phyloP scores from a whole-genome alignment of 2,888 invertebrate species.

The Sinopyrophorus schimmeli region DNA sequence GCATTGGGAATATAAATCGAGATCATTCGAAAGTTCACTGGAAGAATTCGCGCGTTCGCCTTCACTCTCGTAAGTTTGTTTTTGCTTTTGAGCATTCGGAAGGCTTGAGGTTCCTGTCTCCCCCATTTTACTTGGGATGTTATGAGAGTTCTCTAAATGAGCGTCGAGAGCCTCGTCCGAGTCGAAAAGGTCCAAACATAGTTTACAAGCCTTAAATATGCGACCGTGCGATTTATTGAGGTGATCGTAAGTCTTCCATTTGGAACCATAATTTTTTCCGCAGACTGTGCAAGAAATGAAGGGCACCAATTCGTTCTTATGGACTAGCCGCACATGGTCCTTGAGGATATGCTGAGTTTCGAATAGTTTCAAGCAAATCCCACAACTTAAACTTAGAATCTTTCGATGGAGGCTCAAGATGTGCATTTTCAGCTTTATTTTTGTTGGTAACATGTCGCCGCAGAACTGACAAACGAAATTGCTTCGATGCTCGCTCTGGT shows the following conservation, averaged over 20 bases:
- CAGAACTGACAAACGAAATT: slow-evolving; percentile 63
- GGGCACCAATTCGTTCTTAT: slow-evolving; percentile 56
- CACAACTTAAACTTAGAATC: slow-evolving; percentile 61
- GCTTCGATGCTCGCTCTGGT: slow-evolving; percentile 58
- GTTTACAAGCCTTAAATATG: slow-evolving; percentile 61
- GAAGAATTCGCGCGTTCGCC: slow-evolving; percentile 27
- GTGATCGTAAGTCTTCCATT: slow-evolving; percentile 64
- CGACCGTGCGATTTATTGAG: slow-evolving; percentile 63
- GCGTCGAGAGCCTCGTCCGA: slow-evolving; percentile 57
- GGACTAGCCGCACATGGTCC: slow-evolving; percentile 60
- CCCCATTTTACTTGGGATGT: slow-evolving; percentile 23
- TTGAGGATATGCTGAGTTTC: slow-evolving; percentile 60
- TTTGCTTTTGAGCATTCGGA: slow-evolving; percentile 5
- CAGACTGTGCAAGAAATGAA: slow-evolving; percentile 63
- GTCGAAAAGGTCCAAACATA: slow-evolving; percentile 63
- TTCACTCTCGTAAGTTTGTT: slow-evolving; percentile 26
- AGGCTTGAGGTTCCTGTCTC: background rate
- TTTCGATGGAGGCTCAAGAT: slow-evolving; percentile 60
- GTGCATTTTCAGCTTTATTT: slow-evolving; percentile 63
- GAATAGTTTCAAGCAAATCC: slow-evolving; percentile 61
- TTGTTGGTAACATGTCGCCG: slow-evolving; percentile 61
- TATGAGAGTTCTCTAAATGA: slow-evolving; percentile 56
- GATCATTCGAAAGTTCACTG: slow-evolving; percentile 31
- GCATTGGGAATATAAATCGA: background rate
- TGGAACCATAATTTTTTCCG: slow-evolving; percentile 63